These are phyloP conservation scores for Chrysomela aeneicollis DNA, from an alignment of 2,888 invertebrate genomes.

Conservation along the genomic window DNA sequence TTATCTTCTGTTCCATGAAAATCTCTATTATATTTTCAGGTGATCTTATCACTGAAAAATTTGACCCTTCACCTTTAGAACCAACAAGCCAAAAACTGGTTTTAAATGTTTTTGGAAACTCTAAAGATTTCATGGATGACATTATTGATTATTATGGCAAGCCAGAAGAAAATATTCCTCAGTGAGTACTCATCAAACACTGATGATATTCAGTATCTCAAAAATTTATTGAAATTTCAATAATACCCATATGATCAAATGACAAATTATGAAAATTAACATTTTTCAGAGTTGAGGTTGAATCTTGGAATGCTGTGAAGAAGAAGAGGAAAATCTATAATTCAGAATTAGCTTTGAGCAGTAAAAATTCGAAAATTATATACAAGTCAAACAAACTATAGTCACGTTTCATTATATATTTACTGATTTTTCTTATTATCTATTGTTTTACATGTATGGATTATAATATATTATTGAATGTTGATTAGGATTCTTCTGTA, in stretches of 20 bases:
- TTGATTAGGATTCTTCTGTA: too few relatives aligned
- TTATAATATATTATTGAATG: too few relatives aligned
- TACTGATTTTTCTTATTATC: too few relatives aligned
- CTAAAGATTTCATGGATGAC: slow-evolving; percentile 42
- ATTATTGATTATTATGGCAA: slow-evolving; percentile 46
- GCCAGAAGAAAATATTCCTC: slow-evolving; percentile 37
- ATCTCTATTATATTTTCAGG: slow-evolving; percentile 44
- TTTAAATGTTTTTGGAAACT: slow-evolving; percentile 47
- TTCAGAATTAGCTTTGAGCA: slow-evolving; percentile 34
- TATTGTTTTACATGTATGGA: too few relatives aligned
- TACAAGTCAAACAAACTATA: slow-evolving; percentile 1
- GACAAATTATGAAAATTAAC: slow-evolving; percentile 12
- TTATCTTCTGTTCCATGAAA: not conserved
- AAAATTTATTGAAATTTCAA: too few relatives aligned
- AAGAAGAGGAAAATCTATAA: slow-evolving; percentile 38
- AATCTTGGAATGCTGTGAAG: slow-evolving; percentile 41
- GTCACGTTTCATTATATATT: not conserved
- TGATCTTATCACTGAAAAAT: slow-evolving; percentile 55
- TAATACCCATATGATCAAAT: too few relatives aligned
- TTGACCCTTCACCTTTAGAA: slow-evolving; percentile 44
- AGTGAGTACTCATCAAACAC: slow-evolving; percentile 32
- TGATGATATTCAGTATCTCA: too few relatives aligned
- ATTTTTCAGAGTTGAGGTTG: slow-evolving; percentile 38
- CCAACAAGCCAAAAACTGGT: slow-evolving; percentile 40
- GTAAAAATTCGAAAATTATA: slow-evolving; percentile 14